Conservation (phyloP, 2,888 invertebrate genomes). For the Amphipoea oculea region DNA sequence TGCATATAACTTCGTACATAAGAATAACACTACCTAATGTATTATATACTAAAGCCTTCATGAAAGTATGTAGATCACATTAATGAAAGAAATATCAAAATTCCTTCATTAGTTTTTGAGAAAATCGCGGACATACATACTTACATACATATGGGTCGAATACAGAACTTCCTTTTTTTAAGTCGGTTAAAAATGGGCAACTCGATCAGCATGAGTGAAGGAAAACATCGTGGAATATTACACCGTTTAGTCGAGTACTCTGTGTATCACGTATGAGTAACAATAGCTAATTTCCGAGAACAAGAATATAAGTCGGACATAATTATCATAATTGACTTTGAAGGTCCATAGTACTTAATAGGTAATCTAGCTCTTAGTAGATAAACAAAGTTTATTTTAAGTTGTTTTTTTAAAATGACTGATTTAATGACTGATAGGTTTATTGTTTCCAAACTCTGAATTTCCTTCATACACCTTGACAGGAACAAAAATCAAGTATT, state of each 20-base stretch:
- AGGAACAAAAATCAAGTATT: not conserved
- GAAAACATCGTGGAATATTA: constrained; percentile 60
- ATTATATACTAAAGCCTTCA: no score
- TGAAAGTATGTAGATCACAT: no score
- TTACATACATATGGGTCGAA: no score
- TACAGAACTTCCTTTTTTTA: no score
- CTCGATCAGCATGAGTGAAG: constrained; percentile 17
- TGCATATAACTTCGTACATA: no score
- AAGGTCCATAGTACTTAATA: constrained; percentile 8
- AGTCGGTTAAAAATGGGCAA: not conserved
- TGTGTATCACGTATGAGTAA: constrained; percentile 49
- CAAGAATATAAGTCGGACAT: constrained; percentile 71
- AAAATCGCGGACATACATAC: no score
- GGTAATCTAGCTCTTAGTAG: not conserved
- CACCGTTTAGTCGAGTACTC: constrained; percentile 11
- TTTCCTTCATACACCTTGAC: not conserved
- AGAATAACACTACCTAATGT: no score
- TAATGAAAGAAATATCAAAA: no score
- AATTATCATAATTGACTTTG: constrained; percentile 56
- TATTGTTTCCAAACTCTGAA: constrained; percentile 14
- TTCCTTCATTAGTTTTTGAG: no score
- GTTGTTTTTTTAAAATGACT: not conserved
- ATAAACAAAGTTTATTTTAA: constrained; percentile 8
- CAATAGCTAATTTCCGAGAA: constrained; percentile 71
- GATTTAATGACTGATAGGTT: constrained; percentile 4